A percentile compares a stretch with the other conserved stretches of the same genome.
These are phyloP conservation scores for Noctua janthina DNA, from an alignment of 2,888 invertebrate species.

Conservation along the genomic window DNA sequence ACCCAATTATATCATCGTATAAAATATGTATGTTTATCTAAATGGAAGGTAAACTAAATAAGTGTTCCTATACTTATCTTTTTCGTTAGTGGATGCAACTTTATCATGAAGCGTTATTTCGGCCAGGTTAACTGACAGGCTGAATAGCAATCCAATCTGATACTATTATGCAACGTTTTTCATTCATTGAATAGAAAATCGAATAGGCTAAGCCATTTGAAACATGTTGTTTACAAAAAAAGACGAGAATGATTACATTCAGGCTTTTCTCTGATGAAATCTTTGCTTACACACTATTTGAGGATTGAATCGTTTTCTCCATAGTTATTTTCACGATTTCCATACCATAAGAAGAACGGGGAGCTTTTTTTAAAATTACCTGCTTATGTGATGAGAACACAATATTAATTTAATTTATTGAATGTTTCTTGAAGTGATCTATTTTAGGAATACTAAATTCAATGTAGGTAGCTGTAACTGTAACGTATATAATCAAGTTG, in stretches of 20 bases:
- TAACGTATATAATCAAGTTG: conserved; percentile 20
- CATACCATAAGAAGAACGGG: background rate
- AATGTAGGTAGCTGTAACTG: conserved; percentile 6
- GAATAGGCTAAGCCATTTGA: background rate
- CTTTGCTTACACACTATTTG: background rate
- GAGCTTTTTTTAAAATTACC: background rate
- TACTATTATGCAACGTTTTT: background rate
- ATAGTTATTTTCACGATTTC: background rate
- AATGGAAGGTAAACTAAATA: background rate
- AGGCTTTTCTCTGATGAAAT: background rate
- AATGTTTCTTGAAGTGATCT: background rate
- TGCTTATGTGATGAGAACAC: background rate
- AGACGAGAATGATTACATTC: no score
- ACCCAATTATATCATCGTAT: background rate
- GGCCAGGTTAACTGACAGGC: background rate
- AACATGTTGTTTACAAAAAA: background rate
- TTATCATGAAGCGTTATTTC: background rate
- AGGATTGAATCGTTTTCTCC: background rate
- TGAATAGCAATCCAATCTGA: conserved; percentile 1
- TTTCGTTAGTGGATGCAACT: background rate
- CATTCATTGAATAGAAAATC: background rate
- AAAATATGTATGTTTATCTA: background rate
- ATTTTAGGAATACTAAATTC: conserved; percentile 8
- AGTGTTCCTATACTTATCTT: background rate
- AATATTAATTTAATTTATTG: conserved; percentile 1